phyloP scores from a whole-genome alignment of 2,113 vertebrate species.

The Oryzias curvinotus region DNA sequence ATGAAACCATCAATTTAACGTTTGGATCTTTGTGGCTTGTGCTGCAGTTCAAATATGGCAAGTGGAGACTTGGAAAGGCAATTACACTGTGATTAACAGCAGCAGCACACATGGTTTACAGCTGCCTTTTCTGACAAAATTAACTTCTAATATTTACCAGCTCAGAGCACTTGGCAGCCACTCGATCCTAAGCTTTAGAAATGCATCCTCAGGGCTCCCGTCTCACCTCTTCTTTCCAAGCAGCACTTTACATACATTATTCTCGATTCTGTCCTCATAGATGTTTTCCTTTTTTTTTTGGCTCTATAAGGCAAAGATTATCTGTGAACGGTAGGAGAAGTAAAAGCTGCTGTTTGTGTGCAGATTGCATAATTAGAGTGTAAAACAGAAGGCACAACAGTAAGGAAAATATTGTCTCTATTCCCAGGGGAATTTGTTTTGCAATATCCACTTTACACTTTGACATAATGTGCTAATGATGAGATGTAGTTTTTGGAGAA shows the following conservation, averaged over 20 bases:
- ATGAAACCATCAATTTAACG: neutral
- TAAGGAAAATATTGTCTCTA: constrained; percentile 5
- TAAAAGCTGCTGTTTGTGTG: constrained; percentile 9
- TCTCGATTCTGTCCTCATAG: neutral
- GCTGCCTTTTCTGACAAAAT: constrained; percentile 82
- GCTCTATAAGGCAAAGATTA: constrained; percentile 4
- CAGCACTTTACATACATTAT: constrained; percentile 18
- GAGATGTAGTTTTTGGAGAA: constrained; percentile 23
- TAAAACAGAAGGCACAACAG: neutral
- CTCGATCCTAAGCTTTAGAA: constrained; percentile 19
- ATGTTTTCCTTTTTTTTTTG: constrained; percentile 11
- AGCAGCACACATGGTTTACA: constrained; percentile 78
- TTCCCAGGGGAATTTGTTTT: constrained; percentile 18
- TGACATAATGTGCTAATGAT: constrained; percentile 23
- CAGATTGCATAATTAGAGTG: constrained; percentile 4
- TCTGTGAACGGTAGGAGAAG: neutral
- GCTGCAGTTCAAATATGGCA: constrained; percentile 78
- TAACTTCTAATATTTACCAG: constrained; percentile 82
- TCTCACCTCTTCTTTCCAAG: constrained; percentile 26
- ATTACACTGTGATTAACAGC: constrained; percentile 82
- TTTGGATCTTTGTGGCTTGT: constrained; percentile 66
- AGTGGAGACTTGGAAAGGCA: constrained; percentile 71
- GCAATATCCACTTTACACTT: constrained; percentile 2
- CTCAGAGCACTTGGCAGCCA: constrained; percentile 61
- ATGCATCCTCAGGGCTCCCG: constrained; percentile 35